Conservation (phyloP, 2,888 invertebrate species). For the Temnothorax rugatulus region DNA sequence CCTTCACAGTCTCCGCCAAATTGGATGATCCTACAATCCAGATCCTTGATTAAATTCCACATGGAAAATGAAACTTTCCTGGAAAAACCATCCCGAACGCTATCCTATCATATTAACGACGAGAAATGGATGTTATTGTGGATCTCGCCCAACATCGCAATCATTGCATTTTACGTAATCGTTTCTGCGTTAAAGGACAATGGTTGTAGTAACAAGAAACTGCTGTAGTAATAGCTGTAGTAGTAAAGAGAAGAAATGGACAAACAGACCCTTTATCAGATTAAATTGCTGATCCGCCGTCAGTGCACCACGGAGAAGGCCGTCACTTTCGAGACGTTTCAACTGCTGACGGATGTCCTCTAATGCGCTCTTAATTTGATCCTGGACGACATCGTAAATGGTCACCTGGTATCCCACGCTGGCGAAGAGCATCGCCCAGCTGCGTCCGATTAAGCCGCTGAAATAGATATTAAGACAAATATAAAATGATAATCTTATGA, state of each 20-base stretch:
- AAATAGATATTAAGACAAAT: slow-evolving; percentile 68
- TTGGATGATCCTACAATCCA: slow-evolving; percentile 88
- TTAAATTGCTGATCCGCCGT: slow-evolving; percentile 91
- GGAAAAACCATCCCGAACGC: neutral
- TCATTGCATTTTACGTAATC: neutral
- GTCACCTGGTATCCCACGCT: slow-evolving; percentile 95
- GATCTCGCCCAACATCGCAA: neutral
- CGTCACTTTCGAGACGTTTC: slow-evolving; percentile 90
- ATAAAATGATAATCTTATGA: neutral
- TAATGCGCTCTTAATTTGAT: slow-evolving; percentile 92
- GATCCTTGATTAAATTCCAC: slow-evolving; percentile 1
- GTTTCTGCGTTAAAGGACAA: neutral
- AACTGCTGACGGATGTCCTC: slow-evolving; percentile 92
- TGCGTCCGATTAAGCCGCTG: slow-evolving; percentile 98
- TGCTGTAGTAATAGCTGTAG: neutral
- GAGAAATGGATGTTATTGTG: neutral
- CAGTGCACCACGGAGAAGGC: slow-evolving; percentile 92
- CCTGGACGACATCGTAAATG: slow-evolving; percentile 93
- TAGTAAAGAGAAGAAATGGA: neutral
- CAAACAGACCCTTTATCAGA: slow-evolving; percentile 91
- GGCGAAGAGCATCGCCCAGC: slow-evolving; percentile 99
- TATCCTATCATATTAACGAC: neutral
- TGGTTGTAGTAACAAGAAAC: neutral
- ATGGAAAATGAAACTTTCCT: neutral
- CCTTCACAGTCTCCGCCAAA: slow-evolving; percentile 91